Conservation (phyloP, 1,140 invertebrate species). For the Arctopsyche grandis region DNA sequence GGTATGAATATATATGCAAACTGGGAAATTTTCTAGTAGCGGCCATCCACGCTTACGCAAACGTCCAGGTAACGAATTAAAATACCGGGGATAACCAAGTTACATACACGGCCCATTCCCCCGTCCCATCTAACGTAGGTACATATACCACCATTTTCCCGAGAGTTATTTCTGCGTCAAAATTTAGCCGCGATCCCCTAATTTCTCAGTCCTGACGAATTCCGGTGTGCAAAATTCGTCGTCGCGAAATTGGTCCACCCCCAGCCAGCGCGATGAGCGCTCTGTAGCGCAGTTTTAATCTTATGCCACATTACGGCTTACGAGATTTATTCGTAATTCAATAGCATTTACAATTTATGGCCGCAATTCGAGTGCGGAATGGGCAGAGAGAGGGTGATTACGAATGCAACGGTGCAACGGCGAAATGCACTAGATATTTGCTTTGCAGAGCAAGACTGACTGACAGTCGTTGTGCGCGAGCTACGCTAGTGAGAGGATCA, state of each 20-base stretch:
- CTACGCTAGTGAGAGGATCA: no score
- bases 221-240: not conserved
- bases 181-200: conserved; percentile 11
- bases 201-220: conserved; percentile 19
- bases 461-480: no score
- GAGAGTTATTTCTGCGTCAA: conserved; percentile 31
- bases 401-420: not conserved
- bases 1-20: not conserved
- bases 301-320: not conserved
- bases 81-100: conserved; percentile 33
- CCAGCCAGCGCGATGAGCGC: not conserved
- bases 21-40: not conserved
- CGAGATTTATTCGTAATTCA: conserved; percentile 1
- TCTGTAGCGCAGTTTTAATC: not conserved
- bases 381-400: not conserved
- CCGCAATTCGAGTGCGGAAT: not conserved
- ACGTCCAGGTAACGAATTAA: conserved; percentile 31
- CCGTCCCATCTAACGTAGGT: not conserved
- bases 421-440: no score
- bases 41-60: not conserved
- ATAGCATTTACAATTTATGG: not conserved
- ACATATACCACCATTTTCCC: not conserved
- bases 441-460: no score
- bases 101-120: not conserved
- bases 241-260: not conserved